A percentile compares a stretch with the other conserved stretches of the same genome.
Evolutionary conservation across 2,888 invertebrate species (phyloP).

Genomic region (Stegana nigrithorax): DNA sequence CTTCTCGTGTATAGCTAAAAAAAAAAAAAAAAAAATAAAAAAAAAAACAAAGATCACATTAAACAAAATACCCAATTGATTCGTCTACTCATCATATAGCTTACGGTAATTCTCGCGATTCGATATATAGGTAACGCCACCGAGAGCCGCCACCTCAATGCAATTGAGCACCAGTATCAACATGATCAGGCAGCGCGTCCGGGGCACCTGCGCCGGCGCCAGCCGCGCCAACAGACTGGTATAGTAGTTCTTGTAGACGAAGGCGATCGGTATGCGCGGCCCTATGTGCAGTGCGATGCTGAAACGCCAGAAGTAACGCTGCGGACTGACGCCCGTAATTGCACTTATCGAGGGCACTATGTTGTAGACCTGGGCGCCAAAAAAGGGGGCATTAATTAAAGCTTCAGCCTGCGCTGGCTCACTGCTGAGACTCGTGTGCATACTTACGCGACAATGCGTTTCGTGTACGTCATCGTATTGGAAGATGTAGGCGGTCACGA

Average conservation of each 20-base stretch:
- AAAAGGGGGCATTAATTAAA: not conserved
- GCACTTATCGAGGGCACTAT: conserved; percentile 96
- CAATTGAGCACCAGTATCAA: conserved; percentile 86
- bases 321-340: conserved; percentile 92
- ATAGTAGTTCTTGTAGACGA: conserved; percentile 87
- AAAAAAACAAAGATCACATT: conserved; percentile 1
- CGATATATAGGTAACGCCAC: conserved; percentile 92
- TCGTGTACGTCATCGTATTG: conserved; percentile 94
- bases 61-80: conserved; percentile 2
- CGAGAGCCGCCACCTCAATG: conserved; percentile 85
- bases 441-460: conserved; percentile 91
- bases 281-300: conserved; percentile 92
- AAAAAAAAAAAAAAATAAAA: conserved; percentile 10
- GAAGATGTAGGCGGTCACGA: conserved; percentile 89
- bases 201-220: conserved; percentile 53
- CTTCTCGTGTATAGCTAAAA: conserved; percentile 88
- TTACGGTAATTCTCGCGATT: conserved; percentile 96
- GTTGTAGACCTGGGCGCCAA: conserved; percentile 81
- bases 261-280: conserved; percentile 89
- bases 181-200: conserved; percentile 75
- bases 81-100: conserved; percentile 70
- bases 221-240: conserved; percentile 70
- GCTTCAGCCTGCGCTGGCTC: too few relatives aligned
- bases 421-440: not conserved
- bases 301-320: conserved; percentile 92